Evolutionary conservation across 1,140 invertebrate species (phyloP), one percentile per base, ranked within the genome.

Genomic region (Sitodiplosis mosellana): DNA sequence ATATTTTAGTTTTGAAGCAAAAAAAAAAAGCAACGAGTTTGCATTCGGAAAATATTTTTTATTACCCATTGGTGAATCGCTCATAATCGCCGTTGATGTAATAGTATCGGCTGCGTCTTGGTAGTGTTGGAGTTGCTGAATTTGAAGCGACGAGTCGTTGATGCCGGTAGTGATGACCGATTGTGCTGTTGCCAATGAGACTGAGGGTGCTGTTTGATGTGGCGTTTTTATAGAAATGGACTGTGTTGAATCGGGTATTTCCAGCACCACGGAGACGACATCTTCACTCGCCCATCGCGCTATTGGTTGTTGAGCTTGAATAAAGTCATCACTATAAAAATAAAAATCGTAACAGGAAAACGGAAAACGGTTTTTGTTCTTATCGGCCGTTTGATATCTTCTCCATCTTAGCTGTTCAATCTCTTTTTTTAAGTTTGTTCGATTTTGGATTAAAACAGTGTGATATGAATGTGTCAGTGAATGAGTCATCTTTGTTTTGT

Each of bases 271-370:
- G 58, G 78, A 73, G 63, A 83, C 74, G 63, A 76, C 74, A 67
- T 86, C 82, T 70, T 87, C 83, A 80, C 83, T 87, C 71, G 81
- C 85, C 80, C 82, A 87, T 73, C 81, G 82, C 76, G 81, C 81
- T 82, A 85, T 76, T 76, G 81, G 81, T 80, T 80, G 81, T 80
- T 84, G 81, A 82, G 83, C 83, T 83, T 86, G 82, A 82, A 85
- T 83, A 81, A 85, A 86, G 78, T 84, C 81, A 82, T 85, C 83
- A 83, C 82, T 85, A 81, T 76, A 84, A 27, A 82, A 83, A 81
- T 78, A 80, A 80, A 76, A 80, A 74, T 63, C 60, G 57, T 64
- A 64, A 61, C 56, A 62, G 55, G 59, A 64, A 61, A 59, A 61
- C 59, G 60, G 55, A 56, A 59, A 54, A 64, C 57, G 61, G 46